These are phyloP conservation scores for Paguma larvata DNA, from an alignment of 2,797 vertebrate species.

Conservation along the genomic window DNA sequence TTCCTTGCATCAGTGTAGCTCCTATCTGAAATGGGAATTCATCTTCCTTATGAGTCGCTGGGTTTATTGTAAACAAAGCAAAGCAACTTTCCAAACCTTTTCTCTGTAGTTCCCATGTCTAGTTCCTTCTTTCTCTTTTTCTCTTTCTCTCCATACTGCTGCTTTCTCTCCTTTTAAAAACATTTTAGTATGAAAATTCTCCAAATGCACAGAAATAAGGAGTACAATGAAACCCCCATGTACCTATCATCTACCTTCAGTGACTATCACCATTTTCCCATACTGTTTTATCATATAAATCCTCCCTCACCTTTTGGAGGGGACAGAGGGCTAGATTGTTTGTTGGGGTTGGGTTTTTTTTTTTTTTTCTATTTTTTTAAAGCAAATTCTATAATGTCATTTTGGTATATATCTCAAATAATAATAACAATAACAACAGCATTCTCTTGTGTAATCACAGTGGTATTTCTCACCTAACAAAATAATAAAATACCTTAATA, in stretches of 20 bases:
- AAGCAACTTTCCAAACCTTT: constrained; percentile 63
- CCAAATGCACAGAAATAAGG: constrained; percentile 21
- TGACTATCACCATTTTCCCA: constrained; percentile 6
- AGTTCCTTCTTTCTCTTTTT: constrained; percentile 29
- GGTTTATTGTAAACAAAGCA: constrained; percentile 63
- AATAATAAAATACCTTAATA: constrained; percentile 35
- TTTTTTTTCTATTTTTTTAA: constrained; percentile 30
- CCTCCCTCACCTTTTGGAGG: not conserved
- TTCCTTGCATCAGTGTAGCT: constrained; percentile 37
- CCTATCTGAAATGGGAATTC: constrained; percentile 67
- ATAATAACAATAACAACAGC: constrained; percentile 1
- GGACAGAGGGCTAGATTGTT: not conserved
- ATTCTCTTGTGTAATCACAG: constrained; percentile 23
- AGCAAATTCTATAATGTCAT: constrained; percentile 55
- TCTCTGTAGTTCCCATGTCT: constrained; percentile 32
- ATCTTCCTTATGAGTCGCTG: constrained; percentile 62
- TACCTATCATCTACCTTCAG: not conserved
- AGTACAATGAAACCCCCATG: not conserved
- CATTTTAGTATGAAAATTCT: constrained; percentile 62
- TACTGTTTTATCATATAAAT: constrained; percentile 40
- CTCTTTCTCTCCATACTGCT: constrained; percentile 7
- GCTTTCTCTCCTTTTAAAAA: constrained; percentile 47
- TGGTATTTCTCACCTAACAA: constrained; percentile 52
- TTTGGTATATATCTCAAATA: constrained; percentile 58
- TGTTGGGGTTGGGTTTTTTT: not conserved